Evolutionary conservation across 2,797 vertebrate species (phyloP), one percentile per base, ranked within the genome.

Genomic region (Choloepus didactylus): DNA sequence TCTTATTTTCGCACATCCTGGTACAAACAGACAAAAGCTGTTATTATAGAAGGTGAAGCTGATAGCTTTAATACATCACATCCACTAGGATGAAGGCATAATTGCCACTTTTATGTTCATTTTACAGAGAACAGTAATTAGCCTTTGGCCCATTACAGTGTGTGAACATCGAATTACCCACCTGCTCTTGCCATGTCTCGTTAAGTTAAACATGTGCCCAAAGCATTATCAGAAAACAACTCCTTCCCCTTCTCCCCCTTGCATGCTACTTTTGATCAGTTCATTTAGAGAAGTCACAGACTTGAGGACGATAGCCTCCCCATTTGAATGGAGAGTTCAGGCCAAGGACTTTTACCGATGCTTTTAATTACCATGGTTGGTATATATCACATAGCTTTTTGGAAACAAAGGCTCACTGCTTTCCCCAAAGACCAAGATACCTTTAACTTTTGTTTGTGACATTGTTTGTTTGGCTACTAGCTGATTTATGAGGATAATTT

Each of bases 41-140:
- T 98, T 98, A 98, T 99, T 99, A 98, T 97, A 98, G 97, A 97
- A 98, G 96, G 93, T 91, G 44, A 95, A 96, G 70, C 85, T 96
- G 93, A 95, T 98, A 98, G 97, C 97, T 98, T 97, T 97, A 98
- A 98, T 97, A 97, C 92, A 97, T 97, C 98, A 98, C 97, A 98
- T 98, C 97, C 98, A 98, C 98, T 98, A 98, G 97, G 97, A 95
- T 98, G 98, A 99, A 98, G 97, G 98, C 98, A 96, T 98, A 98
- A 98, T 94, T 98, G 95, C 19, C 96, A 97, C 98, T 98, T 98
- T 98, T 98, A 98, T 98, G 92, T 97, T 98, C 92, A 94, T 98
- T 98, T 98, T 98, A 98, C 96, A 97, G 81, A 66, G 98, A 98
- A 97, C 77, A 97, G 85, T 95, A 96, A 95, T 97, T 98, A 98